phyloP scores from a whole-genome alignment of 2,797 vertebrate genomes.

The Gorsachius magnificus region DNA sequence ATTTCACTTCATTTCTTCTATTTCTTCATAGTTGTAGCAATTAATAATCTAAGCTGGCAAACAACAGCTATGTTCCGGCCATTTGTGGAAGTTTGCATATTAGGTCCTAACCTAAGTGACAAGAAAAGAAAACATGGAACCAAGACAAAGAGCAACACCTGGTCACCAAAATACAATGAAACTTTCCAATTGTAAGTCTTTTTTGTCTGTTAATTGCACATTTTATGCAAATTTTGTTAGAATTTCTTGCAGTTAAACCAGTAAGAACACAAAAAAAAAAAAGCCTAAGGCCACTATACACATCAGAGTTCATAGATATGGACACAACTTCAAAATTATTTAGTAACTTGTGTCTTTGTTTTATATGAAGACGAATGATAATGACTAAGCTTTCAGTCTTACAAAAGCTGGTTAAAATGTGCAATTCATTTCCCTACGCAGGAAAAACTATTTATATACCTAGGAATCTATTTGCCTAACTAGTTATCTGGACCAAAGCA shows the following conservation, averaged over 20 bases:
- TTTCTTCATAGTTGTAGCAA: slow-evolving; percentile 83
- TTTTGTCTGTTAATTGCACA: background rate
- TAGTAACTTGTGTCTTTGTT: background rate
- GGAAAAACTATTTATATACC: background rate
- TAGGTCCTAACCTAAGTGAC: slow-evolving; percentile 93
- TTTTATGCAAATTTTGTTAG: background rate
- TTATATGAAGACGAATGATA: background rate
- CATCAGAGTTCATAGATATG: background rate
- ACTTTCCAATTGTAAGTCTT: slow-evolving; percentile 97
- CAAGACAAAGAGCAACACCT: slow-evolving; percentile 99
- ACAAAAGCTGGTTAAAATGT: background rate
- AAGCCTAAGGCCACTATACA: background rate
- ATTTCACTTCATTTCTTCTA: background rate
- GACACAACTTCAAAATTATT: background rate
- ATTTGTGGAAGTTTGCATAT: slow-evolving; percentile 92
- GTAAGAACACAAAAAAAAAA: background rate
- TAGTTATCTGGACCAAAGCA: background rate
- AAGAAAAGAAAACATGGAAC: slow-evolving; percentile 97
- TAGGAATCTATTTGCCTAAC: background rate
- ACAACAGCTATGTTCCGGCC: slow-evolving; percentile 98
- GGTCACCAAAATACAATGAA: slow-evolving; percentile 99
- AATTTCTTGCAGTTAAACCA: background rate
- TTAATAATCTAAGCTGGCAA: slow-evolving; percentile 94
- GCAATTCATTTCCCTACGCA: background rate
- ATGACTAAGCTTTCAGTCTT: background rate